phyloP scores from a whole-genome alignment of 2,113 vertebrate species.

The Orientallactaga bullata region DNA sequence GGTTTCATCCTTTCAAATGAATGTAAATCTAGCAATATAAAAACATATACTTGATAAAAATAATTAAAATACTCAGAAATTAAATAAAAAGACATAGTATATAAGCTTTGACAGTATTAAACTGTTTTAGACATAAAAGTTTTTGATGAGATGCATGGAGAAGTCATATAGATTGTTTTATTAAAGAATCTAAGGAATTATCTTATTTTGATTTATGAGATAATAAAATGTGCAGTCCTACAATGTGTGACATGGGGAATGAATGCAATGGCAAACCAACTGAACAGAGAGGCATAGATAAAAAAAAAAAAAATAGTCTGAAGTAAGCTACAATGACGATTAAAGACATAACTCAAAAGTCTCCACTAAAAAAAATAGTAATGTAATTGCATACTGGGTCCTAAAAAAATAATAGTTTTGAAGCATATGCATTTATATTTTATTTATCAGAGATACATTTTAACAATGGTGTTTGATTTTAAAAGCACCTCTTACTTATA shows the following conservation, averaged over 20 bases:
- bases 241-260: neutral
- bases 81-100: neutral
- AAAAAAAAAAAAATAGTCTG: neutral
- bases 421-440: neutral
- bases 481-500: neutral
- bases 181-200: neutral
- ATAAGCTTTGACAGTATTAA: neutral
- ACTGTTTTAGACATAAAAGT: no score
- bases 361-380: neutral
- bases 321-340: neutral
- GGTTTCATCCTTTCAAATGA: slow-evolving; percentile 14
- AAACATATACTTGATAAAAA: neutral
- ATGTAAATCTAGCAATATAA: neutral
- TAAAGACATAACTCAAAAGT: neutral
- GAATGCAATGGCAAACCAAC: neutral
- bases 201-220: neutral
- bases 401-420: neutral
- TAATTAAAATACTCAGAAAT: neutral
- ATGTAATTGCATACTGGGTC: neutral
- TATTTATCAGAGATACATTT: neutral
- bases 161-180: neutral
- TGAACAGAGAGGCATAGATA: neutral
- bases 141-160: neutral
- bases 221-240: neutral
- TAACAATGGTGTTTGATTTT: neutral